These are phyloP conservation scores for Lagenorhynchus albirostris DNA, from an alignment of 2,113 vertebrate species.

Conservation along the genomic window DNA sequence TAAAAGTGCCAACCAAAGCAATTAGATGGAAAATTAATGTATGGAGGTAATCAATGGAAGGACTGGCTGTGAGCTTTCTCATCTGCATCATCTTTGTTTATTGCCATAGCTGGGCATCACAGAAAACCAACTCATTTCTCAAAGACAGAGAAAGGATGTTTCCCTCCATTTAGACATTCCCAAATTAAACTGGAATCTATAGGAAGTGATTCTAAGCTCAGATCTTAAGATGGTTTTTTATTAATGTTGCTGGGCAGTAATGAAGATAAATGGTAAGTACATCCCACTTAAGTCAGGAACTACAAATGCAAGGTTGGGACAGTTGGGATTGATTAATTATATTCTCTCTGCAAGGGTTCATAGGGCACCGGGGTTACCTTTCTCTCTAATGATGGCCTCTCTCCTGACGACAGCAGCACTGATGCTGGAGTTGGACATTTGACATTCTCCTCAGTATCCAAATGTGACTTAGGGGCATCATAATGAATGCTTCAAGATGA, in stretches of 20 bases:
- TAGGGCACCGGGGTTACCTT: not conserved
- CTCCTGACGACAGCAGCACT: not conserved
- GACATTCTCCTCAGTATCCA: conserved; percentile 1
- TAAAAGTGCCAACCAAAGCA: conserved; percentile 46
- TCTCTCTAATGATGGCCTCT: not conserved
- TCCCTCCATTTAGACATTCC: conserved; percentile 36
- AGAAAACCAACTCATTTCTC: conserved; percentile 29
- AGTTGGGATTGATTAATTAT: conserved; percentile 39
- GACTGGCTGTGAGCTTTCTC: not conserved
- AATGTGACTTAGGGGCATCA: not conserved
- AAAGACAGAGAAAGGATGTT: conserved; percentile 23
- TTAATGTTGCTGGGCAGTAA: conserved; percentile 52
- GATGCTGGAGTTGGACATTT: not conserved
- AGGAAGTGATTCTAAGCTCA: conserved; percentile 48
- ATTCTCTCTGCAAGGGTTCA: conserved; percentile 1
- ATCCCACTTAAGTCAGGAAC: conserved; percentile 32
- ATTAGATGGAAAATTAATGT: conserved; percentile 54
- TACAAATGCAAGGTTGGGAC: not conserved
- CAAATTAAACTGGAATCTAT: conserved; percentile 55
- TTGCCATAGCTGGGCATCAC: not conserved
- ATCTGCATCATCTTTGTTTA: conserved; percentile 40
- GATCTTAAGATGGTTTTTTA: conserved; percentile 63
- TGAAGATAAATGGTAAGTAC: conserved; percentile 48
- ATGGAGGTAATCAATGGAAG: conserved; percentile 47
- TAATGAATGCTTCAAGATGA: not conserved